Conservation (phyloP, 1,140 invertebrate genomes). For the Cardiocondyla obscurior region DNA sequence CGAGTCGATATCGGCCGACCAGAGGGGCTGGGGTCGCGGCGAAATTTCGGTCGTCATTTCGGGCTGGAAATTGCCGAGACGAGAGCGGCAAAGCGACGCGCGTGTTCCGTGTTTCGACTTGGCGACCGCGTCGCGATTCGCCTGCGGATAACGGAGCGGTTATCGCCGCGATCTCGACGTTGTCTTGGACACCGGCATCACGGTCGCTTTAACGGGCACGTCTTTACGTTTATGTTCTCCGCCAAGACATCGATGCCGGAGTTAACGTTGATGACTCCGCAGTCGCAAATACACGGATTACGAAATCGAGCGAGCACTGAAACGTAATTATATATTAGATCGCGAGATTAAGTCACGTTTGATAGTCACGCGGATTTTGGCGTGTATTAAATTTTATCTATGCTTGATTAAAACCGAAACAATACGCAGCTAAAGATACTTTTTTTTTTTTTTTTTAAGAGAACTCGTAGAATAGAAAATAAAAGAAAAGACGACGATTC, state of each 20-base stretch:
- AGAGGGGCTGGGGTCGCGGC: neutral
- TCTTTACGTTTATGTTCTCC: slow-evolving; percentile 42
- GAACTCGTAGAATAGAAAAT: too few relatives aligned
- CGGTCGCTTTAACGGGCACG: slow-evolving; percentile 51
- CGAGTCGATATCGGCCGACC: slow-evolving; percentile 48
- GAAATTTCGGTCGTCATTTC: slow-evolving; percentile 33
- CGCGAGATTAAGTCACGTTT: slow-evolving; percentile 59
- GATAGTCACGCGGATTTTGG: slow-evolving; percentile 10
- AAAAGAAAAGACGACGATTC: neutral
- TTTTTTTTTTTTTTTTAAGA: too few relatives aligned
- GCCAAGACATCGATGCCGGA: neutral
- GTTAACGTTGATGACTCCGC: neutral
- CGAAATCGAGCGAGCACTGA: neutral
- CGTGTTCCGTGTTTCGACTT: slow-evolving; percentile 64
- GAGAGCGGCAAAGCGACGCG: neutral
- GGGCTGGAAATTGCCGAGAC: slow-evolving; percentile 43
- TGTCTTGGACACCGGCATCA: slow-evolving; percentile 23
- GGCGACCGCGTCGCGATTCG: slow-evolving; percentile 72
- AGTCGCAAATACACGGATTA: neutral
- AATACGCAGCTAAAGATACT: neutral
- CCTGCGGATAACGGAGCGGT: slow-evolving; percentile 61
- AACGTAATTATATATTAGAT: slow-evolving; percentile 3
- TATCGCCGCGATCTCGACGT: slow-evolving; percentile 15
- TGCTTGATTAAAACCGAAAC: slow-evolving; percentile 9
- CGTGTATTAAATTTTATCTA: neutral